These are phyloP conservation scores for Oxyura jamaicensis DNA, from an alignment of 2,113 vertebrate species.

Conservation along the genomic window DNA sequence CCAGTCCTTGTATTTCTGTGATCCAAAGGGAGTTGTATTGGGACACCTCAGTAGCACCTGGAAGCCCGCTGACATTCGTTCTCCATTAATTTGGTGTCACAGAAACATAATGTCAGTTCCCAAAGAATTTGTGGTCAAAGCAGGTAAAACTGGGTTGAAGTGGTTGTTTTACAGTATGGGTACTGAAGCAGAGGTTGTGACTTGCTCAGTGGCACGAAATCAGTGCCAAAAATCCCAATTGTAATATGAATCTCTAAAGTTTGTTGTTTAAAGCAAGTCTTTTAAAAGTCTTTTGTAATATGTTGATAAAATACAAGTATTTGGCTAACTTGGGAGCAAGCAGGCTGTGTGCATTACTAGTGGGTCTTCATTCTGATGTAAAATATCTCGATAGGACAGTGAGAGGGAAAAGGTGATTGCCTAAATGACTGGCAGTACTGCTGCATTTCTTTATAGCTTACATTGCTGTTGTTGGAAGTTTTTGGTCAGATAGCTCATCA, in stretches of 20 bases:
- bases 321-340: background rate
- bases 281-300: background rate
- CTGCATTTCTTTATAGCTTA: background rate
- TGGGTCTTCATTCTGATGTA: background rate
- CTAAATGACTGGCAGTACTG: background rate
- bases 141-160: background rate
- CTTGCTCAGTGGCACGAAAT: background rate
- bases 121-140: background rate
- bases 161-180: too few relatives aligned
- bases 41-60: background rate
- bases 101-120: background rate
- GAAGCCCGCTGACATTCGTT: background rate
- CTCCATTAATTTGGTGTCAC: background rate
- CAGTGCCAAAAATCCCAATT: background rate
- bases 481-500: background rate
- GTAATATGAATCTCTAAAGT: background rate
- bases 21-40: accelerated
- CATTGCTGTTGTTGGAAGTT: background rate
- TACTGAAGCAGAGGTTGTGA: accelerated
- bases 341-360: background rate
- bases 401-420: background rate
- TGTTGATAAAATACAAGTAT: background rate
- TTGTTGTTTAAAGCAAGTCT: background rate
- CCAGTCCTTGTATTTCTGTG: background rate
- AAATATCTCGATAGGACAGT: background rate